Evolutionary conservation across 2,888 invertebrate species (phyloP).

Genomic region (Cephus runcator): DNA sequence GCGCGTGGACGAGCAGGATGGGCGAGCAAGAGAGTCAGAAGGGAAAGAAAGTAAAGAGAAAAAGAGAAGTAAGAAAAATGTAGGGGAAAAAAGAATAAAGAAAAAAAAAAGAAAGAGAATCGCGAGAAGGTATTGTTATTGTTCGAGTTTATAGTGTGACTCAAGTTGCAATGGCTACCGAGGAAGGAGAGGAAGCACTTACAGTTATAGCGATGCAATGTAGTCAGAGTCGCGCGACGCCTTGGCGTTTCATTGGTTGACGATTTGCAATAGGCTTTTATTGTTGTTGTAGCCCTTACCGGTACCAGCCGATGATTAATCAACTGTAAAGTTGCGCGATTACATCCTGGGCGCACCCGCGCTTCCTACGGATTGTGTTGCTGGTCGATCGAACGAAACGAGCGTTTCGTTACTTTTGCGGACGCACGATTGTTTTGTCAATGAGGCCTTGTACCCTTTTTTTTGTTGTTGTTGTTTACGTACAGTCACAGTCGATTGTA

Average conservation of each 20-base stretch:
- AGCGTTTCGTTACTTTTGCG: background rate
- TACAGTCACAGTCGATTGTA: background rate
- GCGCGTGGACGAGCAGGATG: background rate
- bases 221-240: background rate
- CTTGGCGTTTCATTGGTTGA: background rate
- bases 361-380: background rate
- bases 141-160: background rate
- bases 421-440: background rate
- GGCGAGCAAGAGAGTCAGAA: background rate
- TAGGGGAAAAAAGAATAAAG: background rate
- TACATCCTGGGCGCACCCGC: conserved; percentile 26
- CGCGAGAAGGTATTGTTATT: background rate
- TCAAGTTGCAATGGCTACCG: background rate
- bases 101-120: background rate
- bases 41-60: background rate
- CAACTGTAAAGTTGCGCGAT: conserved; percentile 25
- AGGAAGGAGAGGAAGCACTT: background rate
- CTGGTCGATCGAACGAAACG: background rate
- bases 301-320: conserved; percentile 13
- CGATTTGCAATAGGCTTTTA: background rate
- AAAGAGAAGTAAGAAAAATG: too few relatives aligned
- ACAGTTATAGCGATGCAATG: background rate
- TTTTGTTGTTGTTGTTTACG: background rate
- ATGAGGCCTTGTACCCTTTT: background rate
- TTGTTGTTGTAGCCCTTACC: background rate